A percentile compares a stretch with the other conserved stretches of the same genome.
Evolutionary conservation across 2,797 vertebrate species (phyloP).

Genomic region (Premnoplex brunnescens): DNA sequence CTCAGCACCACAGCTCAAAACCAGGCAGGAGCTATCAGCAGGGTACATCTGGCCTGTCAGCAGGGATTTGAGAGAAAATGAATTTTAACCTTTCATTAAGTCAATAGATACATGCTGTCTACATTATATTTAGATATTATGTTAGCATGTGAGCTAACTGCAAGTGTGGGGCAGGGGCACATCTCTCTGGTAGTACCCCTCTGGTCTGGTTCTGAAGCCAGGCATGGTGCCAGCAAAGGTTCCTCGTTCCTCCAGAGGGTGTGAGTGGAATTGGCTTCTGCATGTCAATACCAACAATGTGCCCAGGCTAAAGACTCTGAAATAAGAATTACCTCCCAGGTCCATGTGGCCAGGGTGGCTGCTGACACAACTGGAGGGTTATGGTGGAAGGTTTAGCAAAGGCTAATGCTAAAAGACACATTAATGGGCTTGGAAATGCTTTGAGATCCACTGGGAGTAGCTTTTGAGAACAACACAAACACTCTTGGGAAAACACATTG

Average conservation of each 20-base stretch:
- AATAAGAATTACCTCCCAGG: neutral
- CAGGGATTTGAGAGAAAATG: neutral
- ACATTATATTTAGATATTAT: neutral
- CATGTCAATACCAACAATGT: neutral
- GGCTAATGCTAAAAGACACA: neutral
- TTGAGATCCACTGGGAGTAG: neutral
- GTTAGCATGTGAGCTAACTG: neutral
- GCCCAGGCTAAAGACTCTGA: neutral
- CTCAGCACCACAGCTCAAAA: neutral
- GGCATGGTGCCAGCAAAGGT: fast-evolving
- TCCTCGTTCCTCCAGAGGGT: neutral
- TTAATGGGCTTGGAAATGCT: neutral
- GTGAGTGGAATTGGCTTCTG: neutral
- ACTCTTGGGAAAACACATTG: neutral
- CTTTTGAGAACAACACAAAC: neutral
- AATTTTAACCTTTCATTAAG: neutral
- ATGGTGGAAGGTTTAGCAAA: neutral
- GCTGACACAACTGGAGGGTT: neutral
- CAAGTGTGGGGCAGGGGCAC: neutral
- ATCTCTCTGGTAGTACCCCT: neutral
- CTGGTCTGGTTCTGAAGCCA: neutral
- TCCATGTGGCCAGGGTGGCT: neutral
- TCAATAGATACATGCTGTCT: neutral
- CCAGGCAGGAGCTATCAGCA: neutral
- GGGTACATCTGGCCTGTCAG: neutral